These are phyloP conservation scores for Acyrthosiphon pisum DNA, from an alignment of 1,140 invertebrate genomes.

Conservation along the genomic window DNA sequence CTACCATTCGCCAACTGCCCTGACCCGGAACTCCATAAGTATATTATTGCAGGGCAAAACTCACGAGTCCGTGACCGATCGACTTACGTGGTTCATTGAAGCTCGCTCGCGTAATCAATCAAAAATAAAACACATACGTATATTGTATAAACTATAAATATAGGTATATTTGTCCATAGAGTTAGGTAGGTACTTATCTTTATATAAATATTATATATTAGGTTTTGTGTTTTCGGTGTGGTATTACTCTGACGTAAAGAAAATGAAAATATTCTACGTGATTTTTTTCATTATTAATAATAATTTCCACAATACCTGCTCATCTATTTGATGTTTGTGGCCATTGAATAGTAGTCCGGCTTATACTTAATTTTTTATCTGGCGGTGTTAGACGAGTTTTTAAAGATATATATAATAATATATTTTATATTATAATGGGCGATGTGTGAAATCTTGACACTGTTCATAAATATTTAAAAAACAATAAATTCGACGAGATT, in stretches of 20 bases:
- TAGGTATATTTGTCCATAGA: background rate
- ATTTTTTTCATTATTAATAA: background rate
- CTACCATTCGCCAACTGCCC: background rate
- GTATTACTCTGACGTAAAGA: background rate
- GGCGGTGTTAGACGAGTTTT: too few species aligned
- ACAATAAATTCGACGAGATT: background rate
- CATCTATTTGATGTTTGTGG: background rate
- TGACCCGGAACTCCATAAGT: background rate
- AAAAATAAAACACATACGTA: background rate
- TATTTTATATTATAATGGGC: too few species aligned
- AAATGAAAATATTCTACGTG: background rate
- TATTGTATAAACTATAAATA: too few species aligned
- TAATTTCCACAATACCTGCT: background rate
- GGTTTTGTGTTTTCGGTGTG: background rate
- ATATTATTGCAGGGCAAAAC: background rate
- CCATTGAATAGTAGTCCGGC: too few species aligned
- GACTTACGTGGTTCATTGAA: background rate
- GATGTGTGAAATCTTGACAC: background rate
- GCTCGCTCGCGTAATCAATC: background rate
- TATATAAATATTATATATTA: background rate
- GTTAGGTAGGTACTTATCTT: background rate
- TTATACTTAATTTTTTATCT: too few species aligned
- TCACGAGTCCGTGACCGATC: conserved; percentile 30
- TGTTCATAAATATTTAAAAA: background rate
- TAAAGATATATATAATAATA: too few species aligned